phyloP scores from a whole-genome alignment of 2,113 vertebrate genomes.

The Physeter macrocephalus region DNA sequence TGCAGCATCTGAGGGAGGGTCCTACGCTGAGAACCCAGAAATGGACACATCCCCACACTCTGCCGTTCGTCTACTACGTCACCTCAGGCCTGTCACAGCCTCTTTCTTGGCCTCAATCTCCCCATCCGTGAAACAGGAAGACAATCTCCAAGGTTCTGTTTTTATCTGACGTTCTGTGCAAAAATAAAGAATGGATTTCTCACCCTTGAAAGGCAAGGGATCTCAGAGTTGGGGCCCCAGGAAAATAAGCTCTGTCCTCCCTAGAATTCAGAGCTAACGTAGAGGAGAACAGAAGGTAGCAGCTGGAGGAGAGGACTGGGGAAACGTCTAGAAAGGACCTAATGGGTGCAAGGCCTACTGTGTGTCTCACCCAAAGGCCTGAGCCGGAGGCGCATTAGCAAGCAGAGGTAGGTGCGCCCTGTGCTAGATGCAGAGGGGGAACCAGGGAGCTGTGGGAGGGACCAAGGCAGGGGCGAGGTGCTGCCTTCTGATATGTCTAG shows the following conservation, averaged over 20 bases:
- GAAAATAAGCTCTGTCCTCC: not conserved
- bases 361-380: not conserved
- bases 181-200: not conserved
- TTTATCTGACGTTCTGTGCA: not conserved
- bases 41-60: too few species aligned
- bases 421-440: accelerated
- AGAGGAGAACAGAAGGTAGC: not conserved
- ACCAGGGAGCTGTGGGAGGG: not conserved
- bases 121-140: not conserved
- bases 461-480: accelerated
- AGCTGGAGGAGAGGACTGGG: not conserved
- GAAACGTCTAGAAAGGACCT: accelerated
- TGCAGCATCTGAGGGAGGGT: accelerated
- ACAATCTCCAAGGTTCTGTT: not conserved
- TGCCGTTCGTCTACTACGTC: not conserved
- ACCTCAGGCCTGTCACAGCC: not conserved
- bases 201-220: not conserved
- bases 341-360: not conserved
- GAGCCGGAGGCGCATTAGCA: not conserved
- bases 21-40: not conserved
- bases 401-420: accelerated
- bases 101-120: not conserved
- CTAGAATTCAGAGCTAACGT: not conserved
- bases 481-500: slow-evolving; percentile 31
- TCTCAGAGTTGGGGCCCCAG: not conserved